phyloP scores from a whole-genome alignment of 1,140 invertebrate species.

The Penaeus indicus region DNA sequence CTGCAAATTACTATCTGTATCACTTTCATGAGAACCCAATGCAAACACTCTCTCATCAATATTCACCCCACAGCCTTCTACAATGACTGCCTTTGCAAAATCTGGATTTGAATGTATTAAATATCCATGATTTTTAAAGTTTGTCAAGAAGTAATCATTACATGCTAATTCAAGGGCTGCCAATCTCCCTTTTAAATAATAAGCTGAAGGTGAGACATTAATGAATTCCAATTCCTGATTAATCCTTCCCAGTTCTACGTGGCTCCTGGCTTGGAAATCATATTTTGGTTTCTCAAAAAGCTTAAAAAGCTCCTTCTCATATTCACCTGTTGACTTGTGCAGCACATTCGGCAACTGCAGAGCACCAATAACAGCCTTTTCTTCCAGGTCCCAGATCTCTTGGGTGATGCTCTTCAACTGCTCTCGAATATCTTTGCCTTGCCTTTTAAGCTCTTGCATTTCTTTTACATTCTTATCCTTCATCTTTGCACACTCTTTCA shows the following conservation, averaged over 20 bases:
- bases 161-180: constrained; percentile 49
- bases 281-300: constrained; percentile 29
- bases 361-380: constrained; percentile 23
- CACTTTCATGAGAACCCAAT: not conserved
- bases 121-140: constrained; percentile 26
- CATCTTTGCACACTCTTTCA: constrained; percentile 24
- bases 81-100: constrained; percentile 49
- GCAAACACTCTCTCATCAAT: constrained; percentile 28
- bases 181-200: constrained; percentile 45
- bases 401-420: constrained; percentile 25
- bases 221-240: constrained; percentile 34
- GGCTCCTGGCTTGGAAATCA: constrained; percentile 19
- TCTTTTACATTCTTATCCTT: not conserved
- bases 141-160: constrained; percentile 38
- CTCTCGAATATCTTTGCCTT: constrained; percentile 41
- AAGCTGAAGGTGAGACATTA: constrained; percentile 43
- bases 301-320: constrained; percentile 40
- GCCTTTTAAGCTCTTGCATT: constrained; percentile 29
- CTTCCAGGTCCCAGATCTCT: constrained; percentile 39
- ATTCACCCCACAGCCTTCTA: constrained; percentile 51
- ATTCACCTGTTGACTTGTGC: constrained; percentile 9
- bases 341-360: constrained; percentile 42
- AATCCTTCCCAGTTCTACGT: constrained; percentile 31
- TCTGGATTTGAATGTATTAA: constrained; percentile 39
- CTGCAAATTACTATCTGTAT: constrained; percentile 5